phyloP scores from a whole-genome alignment of 2,888 invertebrate genomes.

The Pyrrhia umbra region DNA sequence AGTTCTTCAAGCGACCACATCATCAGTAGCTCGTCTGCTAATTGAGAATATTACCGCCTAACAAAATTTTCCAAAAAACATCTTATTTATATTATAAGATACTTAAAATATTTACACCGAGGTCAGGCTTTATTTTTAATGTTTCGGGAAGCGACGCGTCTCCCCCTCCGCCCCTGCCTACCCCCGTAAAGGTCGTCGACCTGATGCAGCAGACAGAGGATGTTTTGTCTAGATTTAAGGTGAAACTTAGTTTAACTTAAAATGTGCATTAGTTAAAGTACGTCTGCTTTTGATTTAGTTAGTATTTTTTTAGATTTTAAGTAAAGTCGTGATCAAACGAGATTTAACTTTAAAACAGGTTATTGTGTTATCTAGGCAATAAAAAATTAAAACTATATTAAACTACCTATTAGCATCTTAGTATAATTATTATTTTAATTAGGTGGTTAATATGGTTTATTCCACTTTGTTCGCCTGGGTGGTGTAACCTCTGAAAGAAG shows the following conservation, averaged over 20 bases:
- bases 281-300: conserved; percentile 45
- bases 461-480: no score
- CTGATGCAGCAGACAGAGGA: conserved; percentile 70
- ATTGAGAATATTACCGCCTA: not conserved
- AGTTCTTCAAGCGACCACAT: no score
- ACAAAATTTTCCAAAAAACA: no score
- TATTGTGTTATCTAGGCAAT: no score
- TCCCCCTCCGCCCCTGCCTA: conserved; percentile 18
- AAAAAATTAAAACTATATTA: no score
- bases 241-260: conserved; percentile 64
- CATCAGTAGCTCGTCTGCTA: no score
- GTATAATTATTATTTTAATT: no score
- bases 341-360: not conserved
- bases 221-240: conserved; percentile 71
- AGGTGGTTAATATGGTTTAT: no score
- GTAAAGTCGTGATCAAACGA: not conserved
- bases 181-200: conserved; percentile 67
- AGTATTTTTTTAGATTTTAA: not conserved
- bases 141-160: conserved; percentile 67
- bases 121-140: conserved; percentile 67
- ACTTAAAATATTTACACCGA: conserved; percentile 52
- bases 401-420: no score
- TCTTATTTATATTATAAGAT: conserved; percentile 44
- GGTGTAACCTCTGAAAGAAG: no score
- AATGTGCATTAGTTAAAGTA: conserved; percentile 66